phyloP scores from a whole-genome alignment of 2,113 vertebrate species.

The Nibea coibor region DNA sequence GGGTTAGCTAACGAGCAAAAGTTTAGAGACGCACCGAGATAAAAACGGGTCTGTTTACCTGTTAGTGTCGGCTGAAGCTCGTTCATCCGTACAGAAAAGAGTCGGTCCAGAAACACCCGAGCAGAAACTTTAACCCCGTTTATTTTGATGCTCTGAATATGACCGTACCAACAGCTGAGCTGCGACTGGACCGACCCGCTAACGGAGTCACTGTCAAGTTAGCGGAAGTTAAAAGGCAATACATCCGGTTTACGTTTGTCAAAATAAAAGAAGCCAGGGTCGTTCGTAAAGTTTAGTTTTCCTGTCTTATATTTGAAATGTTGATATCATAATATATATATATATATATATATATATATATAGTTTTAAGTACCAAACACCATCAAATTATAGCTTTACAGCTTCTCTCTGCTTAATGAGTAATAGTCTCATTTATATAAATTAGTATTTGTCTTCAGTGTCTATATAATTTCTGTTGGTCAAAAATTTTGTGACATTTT shows the following conservation, averaged over 20 bases:
- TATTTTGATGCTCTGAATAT: neutral
- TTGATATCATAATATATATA: no score
- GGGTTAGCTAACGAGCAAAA: constrained; percentile 27
- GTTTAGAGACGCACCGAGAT: neutral
- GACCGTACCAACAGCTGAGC: neutral
- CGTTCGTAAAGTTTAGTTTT: no score
- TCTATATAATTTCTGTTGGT: no score
- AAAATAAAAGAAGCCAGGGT: constrained; percentile 16
- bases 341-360: no score
- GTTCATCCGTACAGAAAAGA: accelerated
- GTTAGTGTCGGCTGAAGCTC: neutral
- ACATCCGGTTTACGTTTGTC: constrained; percentile 15
- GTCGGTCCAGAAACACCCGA: accelerated
- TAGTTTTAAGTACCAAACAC: no score
- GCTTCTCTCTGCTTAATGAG: no score
- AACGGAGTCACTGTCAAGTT: neutral
- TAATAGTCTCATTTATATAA: no score
- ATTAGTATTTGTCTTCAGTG: no score
- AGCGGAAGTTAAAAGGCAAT: accelerated
- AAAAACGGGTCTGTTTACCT: constrained; percentile 1
- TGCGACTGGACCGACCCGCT: neutral
- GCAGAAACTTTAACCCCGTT: neutral
- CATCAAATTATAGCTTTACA: no score
- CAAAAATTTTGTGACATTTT: no score
- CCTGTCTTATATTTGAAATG: no score